Base-by-base conservation (phyloP, 2,797 vertebrate species). In the Gorsachius magnificus region DNA sequence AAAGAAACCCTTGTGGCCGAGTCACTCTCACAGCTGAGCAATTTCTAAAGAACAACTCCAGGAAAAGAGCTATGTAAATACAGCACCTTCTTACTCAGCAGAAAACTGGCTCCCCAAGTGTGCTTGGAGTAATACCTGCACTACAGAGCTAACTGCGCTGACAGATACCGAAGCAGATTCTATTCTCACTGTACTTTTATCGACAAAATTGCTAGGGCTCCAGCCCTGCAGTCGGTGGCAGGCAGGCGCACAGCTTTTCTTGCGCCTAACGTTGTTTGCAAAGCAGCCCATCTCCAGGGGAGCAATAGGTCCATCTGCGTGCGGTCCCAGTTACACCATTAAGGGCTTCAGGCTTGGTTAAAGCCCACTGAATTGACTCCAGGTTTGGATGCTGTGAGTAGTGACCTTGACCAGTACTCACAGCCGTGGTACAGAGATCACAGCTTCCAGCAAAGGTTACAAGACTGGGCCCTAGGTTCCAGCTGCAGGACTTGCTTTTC, bases 351-450 rank as follows among this genome's bases (percentile, higher is more conserved):
- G 29, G 35, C 6, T 54, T 21, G 28, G 5, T 36, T 41, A 66
- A 20, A 93, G 54, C 54, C 26, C 12, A 29, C 11, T 45, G 68
- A 61, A 36, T 1, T 13, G 29, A 16, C 29, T 46, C 33, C 26
- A 45, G 25, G 36, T 81, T 56, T 75, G 65, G 41, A 66, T 65
- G 19, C 84, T 31, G 6, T 11, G 38, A 50, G 22, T 2, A 70
- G 14, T 1, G 16, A 38, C 21, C 18, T 36, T 0, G 1, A 8
- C 8, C 19, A 28, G 26, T 4, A 19, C 43, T 74, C 41, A 41
- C 41, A 41, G 43, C 46, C 8, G 6, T 16, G n/a, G 21, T 8
- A 10, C 0, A 0, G 26, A 36, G 13, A 64, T 33, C 21, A 17
- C 43, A 64, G n/a, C 54, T 76, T 46, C 50, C 80, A 72, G 77